phyloP scores from a whole-genome alignment of 2,113 vertebrate genomes.

The Odontophorus gujanensis region DNA sequence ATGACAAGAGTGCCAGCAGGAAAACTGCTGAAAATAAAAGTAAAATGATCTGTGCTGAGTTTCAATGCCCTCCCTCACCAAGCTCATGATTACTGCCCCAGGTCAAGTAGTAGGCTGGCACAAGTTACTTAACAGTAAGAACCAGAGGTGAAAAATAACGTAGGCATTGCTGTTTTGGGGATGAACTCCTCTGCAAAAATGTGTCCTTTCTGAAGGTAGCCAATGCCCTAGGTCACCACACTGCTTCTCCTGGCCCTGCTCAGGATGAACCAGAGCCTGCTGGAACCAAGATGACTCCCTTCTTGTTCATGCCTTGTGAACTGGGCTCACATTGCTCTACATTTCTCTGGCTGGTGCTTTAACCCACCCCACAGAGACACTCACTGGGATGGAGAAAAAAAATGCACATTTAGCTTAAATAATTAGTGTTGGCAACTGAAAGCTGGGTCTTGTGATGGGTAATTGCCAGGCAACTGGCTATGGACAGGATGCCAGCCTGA shows the following conservation, averaged over 20 bases:
- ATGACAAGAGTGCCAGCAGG: not conserved
- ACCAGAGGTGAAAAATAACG: not conserved
- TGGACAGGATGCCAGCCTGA: not conserved
- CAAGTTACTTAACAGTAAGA: not conserved
- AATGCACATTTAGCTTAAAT: not conserved
- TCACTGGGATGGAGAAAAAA: not conserved
- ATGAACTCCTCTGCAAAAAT: not conserved
- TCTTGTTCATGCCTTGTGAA: accelerated
- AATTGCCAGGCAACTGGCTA: not conserved
- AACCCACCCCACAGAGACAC: not conserved
- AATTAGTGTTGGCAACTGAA: not conserved
- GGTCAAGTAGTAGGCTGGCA: not conserved
- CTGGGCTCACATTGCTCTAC: accelerated
- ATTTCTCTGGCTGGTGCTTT: not conserved
- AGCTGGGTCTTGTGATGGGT: not conserved
- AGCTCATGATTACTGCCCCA: not conserved
- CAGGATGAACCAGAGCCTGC: accelerated
- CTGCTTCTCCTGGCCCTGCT: not conserved
- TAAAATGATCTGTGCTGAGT: not conserved
- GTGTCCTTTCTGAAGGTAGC: not conserved
- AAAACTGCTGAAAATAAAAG: not conserved
- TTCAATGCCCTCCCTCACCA: not conserved
- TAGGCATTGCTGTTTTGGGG: not conserved
- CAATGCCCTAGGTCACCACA: not conserved
- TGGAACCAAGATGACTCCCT: not conserved